Base-by-base conservation (phyloP, 2,797 vertebrate genomes). In the Platyrinchus mystaceus region DNA sequence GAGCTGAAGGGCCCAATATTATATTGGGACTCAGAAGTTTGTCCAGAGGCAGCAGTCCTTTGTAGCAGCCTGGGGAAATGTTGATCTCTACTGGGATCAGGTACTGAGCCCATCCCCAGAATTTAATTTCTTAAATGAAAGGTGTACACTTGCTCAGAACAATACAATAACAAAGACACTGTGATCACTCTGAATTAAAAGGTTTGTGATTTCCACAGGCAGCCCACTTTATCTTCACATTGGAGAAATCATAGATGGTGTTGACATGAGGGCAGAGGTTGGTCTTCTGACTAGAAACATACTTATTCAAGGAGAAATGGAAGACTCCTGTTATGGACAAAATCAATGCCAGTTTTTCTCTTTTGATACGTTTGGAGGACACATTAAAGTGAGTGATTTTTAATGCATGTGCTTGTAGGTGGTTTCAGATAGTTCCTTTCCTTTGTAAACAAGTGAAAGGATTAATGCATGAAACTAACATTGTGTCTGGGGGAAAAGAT, bases 351-450 rank as follows among this genome's bases (percentile, higher is more conserved):
- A 93, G 36, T 94, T 96, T 95, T 97, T 97, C 79, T 90, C 93
- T 71, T 96, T 91, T 69, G 85, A 92, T 44, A 92, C 91, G 3
- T 96, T 98, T 9, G 84, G 96, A 95, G 92, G 93, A 50, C 91
- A 97, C 49, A 93, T 94, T 73, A 97, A 95, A 97, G 97, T 98
- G 89, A 97, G 97, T 94, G 8, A 50, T 76, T 95, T 90, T 87
- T 58, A 55, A 62, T 47, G 34, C 2, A 5, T 24, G 2, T 36
- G 0, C 26, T 37, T 44, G 7, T 50, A n/a, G 32, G 30, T 82
- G 11, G 26, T 43, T 90, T 90, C 34, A 15, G 32, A 24, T 26
- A 6, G 20, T 41, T 76, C 46, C 13, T 77, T 52, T 68, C 36
- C 47, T 46, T 83, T 62, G 49, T 56, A 67, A 84, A 44, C 6